Conservation (phyloP, 2,797 vertebrate species). For the Muraenolepis orangiensis region DNA sequence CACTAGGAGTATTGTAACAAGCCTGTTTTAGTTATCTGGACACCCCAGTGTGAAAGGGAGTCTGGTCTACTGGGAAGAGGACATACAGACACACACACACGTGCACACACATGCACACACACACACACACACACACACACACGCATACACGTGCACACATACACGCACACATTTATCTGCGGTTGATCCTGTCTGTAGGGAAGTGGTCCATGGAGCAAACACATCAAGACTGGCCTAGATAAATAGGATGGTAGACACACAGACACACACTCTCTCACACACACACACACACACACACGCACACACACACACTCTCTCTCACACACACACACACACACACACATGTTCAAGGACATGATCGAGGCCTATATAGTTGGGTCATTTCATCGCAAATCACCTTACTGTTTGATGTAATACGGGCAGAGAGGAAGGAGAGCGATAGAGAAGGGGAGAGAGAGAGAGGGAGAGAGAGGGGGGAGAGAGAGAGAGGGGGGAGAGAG, state of each 20-base stretch:
- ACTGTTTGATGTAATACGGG: slow-evolving; percentile 36
- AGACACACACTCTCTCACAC: slow-evolving; percentile 21
- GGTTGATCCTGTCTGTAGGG: slow-evolving; percentile 36
- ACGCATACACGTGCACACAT: slow-evolving; percentile 36
- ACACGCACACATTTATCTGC: slow-evolving; percentile 28
- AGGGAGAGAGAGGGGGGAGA: neutral
- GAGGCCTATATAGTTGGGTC: slow-evolving; percentile 65
- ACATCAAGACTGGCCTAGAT: slow-evolving; percentile 76
- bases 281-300: slow-evolving; percentile 44
- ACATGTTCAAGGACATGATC: too few relatives aligned
- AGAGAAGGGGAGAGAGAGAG: neutral
- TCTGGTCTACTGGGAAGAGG: slow-evolving; percentile 70
- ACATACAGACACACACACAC: slow-evolving; percentile 48
- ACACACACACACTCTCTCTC: slow-evolving; percentile 13
- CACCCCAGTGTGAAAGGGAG: slow-evolving; percentile 66
- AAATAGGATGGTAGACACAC: slow-evolving; percentile 58
- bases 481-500: neutral
- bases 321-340: neutral
- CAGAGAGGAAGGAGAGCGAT: neutral
- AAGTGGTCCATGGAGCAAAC: slow-evolving; percentile 45
- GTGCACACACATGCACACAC: slow-evolving; percentile 25
- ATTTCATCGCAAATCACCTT: slow-evolving; percentile 49
- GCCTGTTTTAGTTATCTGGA: slow-evolving; percentile 66
- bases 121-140: slow-evolving; percentile 23
- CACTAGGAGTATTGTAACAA: slow-evolving; percentile 51